Conservation (phyloP, 1,140 invertebrate species). For the Penaeus chinensis region DNA sequence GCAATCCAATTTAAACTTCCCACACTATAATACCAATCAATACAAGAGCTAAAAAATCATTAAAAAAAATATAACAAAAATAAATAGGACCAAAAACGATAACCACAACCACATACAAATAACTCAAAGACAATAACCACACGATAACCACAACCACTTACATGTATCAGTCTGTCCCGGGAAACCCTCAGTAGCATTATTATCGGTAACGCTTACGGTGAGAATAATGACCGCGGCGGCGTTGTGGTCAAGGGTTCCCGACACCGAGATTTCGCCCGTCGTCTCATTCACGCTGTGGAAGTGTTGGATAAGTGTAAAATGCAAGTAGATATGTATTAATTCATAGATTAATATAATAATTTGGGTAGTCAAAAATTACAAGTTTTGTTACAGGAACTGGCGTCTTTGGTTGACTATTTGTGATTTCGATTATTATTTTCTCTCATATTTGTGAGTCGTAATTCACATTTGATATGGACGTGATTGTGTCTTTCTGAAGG, state of each 20-base stretch:
- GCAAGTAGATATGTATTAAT: too few relatives aligned
- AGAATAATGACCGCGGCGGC: constrained; percentile 83
- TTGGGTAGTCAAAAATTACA: too few relatives aligned
- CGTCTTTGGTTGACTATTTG: too few relatives aligned
- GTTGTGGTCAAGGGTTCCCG: constrained; percentile 81
- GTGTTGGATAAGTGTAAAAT: not conserved
- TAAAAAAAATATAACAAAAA: not conserved
- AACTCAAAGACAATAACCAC: not conserved
- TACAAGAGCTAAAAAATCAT: too few relatives aligned
- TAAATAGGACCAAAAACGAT: not conserved
- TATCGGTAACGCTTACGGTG: constrained; percentile 79
- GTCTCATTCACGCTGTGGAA: constrained; percentile 66
- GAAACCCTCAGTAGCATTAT: constrained; percentile 77
- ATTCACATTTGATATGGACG: too few relatives aligned
- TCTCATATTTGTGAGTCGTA: too few relatives aligned
- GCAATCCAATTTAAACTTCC: too few relatives aligned
- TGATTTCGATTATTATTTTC: too few relatives aligned
- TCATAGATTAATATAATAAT: too few relatives aligned
- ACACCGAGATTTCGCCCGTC: constrained; percentile 74
- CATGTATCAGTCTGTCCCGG: constrained; percentile 76
- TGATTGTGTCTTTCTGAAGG: too few relatives aligned
- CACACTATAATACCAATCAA: too few relatives aligned
- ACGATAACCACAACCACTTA: constrained; percentile 30
- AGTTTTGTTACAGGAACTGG: too few relatives aligned
- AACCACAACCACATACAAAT: not conserved